Evolutionary conservation across 2,113 vertebrate genomes (phyloP).

Genomic region (Marcusenius ussheri): DNA sequence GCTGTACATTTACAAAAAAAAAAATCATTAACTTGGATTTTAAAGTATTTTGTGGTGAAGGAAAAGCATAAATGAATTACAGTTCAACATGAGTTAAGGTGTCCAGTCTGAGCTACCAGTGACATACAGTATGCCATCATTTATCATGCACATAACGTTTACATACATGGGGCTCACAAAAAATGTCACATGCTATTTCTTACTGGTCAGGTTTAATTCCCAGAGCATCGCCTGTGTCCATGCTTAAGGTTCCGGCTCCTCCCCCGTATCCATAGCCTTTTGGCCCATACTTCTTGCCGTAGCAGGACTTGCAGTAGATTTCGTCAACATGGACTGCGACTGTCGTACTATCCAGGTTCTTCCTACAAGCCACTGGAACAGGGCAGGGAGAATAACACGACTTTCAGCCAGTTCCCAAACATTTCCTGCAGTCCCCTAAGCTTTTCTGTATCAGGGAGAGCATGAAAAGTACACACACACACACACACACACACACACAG

Average conservation of each 20-base stretch:
- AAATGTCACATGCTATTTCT: conserved; percentile 40
- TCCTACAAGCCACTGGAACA: conserved; percentile 80
- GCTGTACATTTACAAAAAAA: not conserved
- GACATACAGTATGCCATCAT: not conserved
- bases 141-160: not conserved
- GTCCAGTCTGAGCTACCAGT: not conserved
- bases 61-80: not conserved
- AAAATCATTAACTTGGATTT: not conserved
- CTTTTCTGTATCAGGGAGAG: not conserved
- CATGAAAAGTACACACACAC: not conserved
- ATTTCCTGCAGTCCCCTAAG: not conserved
- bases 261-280: conserved; percentile 90
- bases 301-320: conserved; percentile 95
- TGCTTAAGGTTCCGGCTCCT: conserved; percentile 85
- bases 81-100: not conserved
- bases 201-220: conserved; percentile 80
- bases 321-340: conserved; percentile 87
- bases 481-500: not conserved
- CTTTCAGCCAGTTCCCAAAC: not conserved
- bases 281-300: conserved; percentile 90
- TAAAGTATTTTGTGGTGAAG: not conserved
- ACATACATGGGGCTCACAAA: not conserved
- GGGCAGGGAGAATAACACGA: not conserved
- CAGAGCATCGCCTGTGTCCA: conserved; percentile 77
- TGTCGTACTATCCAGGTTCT: conserved; percentile 93